These are phyloP conservation scores for Portunus trituberculatus DNA, from an alignment of 1,140 invertebrate species.

Conservation along the genomic window DNA sequence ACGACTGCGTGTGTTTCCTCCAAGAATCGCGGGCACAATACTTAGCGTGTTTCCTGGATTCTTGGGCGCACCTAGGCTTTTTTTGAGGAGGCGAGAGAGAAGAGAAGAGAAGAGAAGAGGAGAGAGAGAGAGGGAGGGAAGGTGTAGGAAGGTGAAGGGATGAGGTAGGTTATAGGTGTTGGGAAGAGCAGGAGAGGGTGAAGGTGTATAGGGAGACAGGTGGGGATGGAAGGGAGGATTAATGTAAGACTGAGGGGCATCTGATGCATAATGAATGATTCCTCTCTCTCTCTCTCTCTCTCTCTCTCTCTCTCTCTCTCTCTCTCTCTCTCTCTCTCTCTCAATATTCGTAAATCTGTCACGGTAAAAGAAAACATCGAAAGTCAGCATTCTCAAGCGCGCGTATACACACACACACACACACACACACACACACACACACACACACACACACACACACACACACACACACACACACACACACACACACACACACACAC, in stretches of 20 bases:
- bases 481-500: constrained; percentile 20
- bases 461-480: constrained; percentile 7
- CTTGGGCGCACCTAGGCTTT: neutral
- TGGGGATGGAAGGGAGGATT: neutral
- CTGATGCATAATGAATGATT: neutral
- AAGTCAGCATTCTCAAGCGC: neutral
- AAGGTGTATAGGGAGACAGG: neutral
- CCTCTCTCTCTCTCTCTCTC: constrained; percentile 5
- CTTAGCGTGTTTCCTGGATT: neutral
- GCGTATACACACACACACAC: neutral
- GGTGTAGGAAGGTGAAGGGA: too few relatives aligned
- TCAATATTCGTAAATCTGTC: neutral
- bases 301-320: constrained; percentile 20
- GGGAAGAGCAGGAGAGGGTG: neutral
- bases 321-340: constrained; percentile 20
- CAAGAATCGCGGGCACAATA: neutral
- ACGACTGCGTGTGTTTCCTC: neutral
- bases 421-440: too few relatives aligned
- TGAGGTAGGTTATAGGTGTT: too few relatives aligned
- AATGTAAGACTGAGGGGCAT: constrained; percentile 10
- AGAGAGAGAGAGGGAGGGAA: too few relatives aligned
- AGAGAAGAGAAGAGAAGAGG: neutral
- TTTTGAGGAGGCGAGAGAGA: neutral
- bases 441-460: too few relatives aligned
- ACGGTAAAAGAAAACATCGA: neutral